Evolutionary conservation across 2,113 vertebrate genomes (phyloP).

Genomic region (Ceuthmochares aereus): DNA sequence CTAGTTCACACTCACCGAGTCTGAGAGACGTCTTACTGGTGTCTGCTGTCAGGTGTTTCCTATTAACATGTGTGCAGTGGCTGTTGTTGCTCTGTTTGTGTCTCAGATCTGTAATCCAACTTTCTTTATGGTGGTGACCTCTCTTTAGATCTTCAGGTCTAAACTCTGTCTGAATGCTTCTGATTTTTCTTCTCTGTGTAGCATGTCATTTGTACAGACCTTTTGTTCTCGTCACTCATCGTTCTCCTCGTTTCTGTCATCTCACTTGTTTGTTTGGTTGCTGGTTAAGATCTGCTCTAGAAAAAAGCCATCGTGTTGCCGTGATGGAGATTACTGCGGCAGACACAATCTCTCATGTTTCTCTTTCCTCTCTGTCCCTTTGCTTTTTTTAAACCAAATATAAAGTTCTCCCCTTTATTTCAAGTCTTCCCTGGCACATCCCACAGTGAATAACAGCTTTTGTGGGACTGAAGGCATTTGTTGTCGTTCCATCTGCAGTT

Average conservation of each 20-base stretch:
- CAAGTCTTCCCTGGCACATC: not conserved
- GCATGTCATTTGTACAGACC: not conserved
- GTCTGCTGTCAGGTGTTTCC: not conserved
- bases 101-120: not conserved
- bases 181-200: not conserved
- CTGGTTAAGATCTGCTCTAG: not conserved
- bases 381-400: not conserved
- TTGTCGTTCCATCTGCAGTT: not conserved
- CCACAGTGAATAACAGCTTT: not conserved
- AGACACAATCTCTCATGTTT: not conserved
- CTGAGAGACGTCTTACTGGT: not conserved
- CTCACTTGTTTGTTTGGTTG: not conserved
- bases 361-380: not conserved
- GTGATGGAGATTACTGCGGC: fast-evolving
- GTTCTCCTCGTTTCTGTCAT: not conserved
- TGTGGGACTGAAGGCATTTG: not conserved
- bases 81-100: not conserved
- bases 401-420: not conserved
- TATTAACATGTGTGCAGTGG: not conserved
- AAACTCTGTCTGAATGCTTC: not conserved
- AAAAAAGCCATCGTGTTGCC: not conserved
- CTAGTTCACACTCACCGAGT: not conserved
- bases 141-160: not conserved
- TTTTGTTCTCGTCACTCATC: not conserved
- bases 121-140: not conserved